phyloP scores from a whole-genome alignment of 1,140 invertebrate genomes.

The Anastatus disparis region DNA sequence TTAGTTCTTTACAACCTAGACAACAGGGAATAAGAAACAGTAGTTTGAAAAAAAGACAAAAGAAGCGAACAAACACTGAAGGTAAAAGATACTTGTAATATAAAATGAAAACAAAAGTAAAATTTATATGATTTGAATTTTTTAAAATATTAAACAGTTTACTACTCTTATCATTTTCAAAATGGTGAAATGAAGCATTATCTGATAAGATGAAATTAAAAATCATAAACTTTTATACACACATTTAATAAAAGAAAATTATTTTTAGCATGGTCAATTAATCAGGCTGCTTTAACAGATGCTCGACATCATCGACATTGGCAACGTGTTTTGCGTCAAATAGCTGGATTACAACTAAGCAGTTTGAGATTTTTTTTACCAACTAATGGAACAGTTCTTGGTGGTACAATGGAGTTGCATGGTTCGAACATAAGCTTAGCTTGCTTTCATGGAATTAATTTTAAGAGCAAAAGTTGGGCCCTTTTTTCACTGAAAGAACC shows the following conservation, averaged over 20 bases:
- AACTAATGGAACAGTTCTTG: constrained; percentile 83
- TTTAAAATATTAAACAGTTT: too few relatives aligned
- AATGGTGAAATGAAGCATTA: too few relatives aligned
- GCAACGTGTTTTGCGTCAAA: constrained; percentile 82
- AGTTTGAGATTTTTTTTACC: constrained; percentile 71
- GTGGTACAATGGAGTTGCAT: constrained; percentile 92
- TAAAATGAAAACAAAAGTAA: neutral
- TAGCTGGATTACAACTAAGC: constrained; percentile 79
- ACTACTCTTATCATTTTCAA: too few relatives aligned
- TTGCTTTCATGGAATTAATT: constrained; percentile 97
- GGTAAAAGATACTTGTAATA: constrained; percentile 44
- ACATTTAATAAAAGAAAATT: too few relatives aligned
- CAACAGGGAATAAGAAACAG: constrained; percentile 64
- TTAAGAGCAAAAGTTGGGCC: constrained; percentile 97
- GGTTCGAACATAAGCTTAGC: constrained; percentile 93
- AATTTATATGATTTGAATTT: too few relatives aligned
- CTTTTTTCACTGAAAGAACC: constrained; percentile 94
- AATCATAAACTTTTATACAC: too few relatives aligned
- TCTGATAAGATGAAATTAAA: too few relatives aligned
- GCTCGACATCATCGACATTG: constrained; percentile 90
- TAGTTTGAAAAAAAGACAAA: constrained; percentile 66
- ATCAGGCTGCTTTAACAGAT: constrained; percentile 69
- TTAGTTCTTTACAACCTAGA: constrained; percentile 78
- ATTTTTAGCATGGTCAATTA: constrained; percentile 57
- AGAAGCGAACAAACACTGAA: constrained; percentile 57